Percentiles rank a stretch among this genome's conserved stretches.
These are phyloP conservation scores for Bergia puertoricense DNA, from an alignment of 92 coral and sea anemone genomes.

Conservation along the genomic window DNA sequence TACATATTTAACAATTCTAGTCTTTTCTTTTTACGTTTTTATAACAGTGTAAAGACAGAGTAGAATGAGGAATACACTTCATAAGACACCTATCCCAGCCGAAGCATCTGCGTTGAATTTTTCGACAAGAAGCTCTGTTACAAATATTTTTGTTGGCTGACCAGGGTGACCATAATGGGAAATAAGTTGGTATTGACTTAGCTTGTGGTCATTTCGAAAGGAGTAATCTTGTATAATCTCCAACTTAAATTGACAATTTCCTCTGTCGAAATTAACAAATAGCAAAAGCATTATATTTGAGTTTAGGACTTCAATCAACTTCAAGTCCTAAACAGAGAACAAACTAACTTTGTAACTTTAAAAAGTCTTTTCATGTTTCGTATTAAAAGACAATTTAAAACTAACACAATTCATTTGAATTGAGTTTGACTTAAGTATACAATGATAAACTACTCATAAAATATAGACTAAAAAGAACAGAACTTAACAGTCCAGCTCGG, in stretches of 20 bases:
- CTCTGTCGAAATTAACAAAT: background rate
- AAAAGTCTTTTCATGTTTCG: no score
- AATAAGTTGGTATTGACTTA: background rate
- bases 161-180: background rate
- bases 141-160: background rate
- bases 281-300: background rate
- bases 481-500: background rate
- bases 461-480: background rate
- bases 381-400: no score
- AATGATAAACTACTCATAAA: no score
- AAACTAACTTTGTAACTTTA: no score
- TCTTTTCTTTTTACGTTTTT: background rate
- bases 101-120: background rate
- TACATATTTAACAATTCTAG: no score
- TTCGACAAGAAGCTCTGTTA: background rate
- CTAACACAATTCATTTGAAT: no score
- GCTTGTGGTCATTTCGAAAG: background rate
- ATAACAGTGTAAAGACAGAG: background rate
- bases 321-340: no score
- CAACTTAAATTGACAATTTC: background rate
- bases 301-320: no score
- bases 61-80: background rate
- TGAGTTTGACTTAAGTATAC: no score
- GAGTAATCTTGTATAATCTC: background rate
- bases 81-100: background rate